These are phyloP conservation scores for Liolophura sinensis DNA, from an alignment of 1,140 invertebrate species.

Conservation along the genomic window DNA sequence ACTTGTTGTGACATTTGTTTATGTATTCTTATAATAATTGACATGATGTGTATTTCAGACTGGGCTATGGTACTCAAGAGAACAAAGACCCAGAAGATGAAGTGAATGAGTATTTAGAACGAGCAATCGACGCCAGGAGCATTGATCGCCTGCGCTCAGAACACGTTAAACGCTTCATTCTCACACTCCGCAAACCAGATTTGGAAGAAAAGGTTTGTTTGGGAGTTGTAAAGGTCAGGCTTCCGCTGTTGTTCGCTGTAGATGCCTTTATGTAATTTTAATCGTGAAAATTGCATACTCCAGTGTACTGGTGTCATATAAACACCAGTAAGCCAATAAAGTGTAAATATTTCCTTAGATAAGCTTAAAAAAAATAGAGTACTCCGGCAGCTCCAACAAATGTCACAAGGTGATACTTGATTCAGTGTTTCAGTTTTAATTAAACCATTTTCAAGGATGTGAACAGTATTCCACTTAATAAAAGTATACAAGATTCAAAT, in stretches of 20 bases:
- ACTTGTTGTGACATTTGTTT: too few species aligned
- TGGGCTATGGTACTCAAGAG: constrained; percentile 66
- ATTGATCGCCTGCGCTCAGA: constrained; percentile 84
- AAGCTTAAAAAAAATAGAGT: too few species aligned
- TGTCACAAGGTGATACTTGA: too few species aligned
- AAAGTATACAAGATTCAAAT: too few species aligned
- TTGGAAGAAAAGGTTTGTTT: constrained; percentile 76
- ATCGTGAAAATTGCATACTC: not conserved
- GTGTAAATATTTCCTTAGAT: too few species aligned
- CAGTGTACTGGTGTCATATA: not conserved
- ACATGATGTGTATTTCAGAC: constrained; percentile 56
- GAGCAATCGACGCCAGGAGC: constrained; percentile 91
- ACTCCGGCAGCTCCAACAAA: too few species aligned
- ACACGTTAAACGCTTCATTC: constrained; percentile 81
- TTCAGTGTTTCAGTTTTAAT: too few species aligned
- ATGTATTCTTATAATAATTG: too few species aligned
- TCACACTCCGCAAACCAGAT: constrained; percentile 78
- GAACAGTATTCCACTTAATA: too few species aligned
- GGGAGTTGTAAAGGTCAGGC: not conserved
- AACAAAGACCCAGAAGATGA: constrained; percentile 78
- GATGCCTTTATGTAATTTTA: not conserved
- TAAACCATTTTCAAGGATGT: too few species aligned
- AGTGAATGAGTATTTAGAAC: constrained; percentile 91
- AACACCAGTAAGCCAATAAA: too few species aligned
- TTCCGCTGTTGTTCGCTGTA: not conserved